Evolutionary conservation across 2,888 invertebrate genomes (phyloP).

Genomic region (Pocota personata): DNA sequence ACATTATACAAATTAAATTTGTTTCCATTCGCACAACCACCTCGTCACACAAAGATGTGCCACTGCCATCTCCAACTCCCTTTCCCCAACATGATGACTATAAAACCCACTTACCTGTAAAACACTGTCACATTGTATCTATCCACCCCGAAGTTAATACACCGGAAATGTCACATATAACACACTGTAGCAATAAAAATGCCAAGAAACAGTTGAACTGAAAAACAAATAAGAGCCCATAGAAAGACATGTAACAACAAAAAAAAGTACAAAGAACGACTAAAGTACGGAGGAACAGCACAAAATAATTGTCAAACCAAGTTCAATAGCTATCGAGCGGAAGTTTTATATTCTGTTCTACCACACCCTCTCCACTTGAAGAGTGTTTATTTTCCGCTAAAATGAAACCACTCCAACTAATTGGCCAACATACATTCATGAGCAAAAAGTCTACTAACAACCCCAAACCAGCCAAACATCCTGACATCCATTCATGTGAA

Average conservation of each 20-base stretch:
- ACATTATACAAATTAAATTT: constrained; percentile 63
- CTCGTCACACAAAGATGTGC: not conserved
- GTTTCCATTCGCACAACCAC: constrained; percentile 16
- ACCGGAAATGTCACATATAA: constrained; percentile 70
- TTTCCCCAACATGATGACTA: not conserved
- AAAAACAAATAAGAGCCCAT: constrained; percentile 38
- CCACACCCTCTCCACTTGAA: not conserved
- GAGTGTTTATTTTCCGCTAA: constrained; percentile 67
- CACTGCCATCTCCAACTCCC: not conserved
- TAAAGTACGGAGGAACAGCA: not conserved
- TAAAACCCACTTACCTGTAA: constrained; percentile 70
- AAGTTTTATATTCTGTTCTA: constrained; percentile 50
- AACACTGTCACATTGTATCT: constrained; percentile 67
- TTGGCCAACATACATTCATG: constrained; percentile 53
- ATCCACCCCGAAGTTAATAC: constrained; percentile 59
- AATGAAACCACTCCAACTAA: constrained; percentile 72
- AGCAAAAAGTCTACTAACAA: not conserved
- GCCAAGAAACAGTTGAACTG: constrained; percentile 66
- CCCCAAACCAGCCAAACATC: not conserved
- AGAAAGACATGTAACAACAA: not conserved
- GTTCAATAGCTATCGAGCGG: constrained; percentile 70
- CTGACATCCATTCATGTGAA: constrained; percentile 35
- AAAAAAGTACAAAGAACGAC: constrained; percentile 3
- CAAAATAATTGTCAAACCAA: constrained; percentile 68
- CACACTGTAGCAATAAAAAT: constrained; percentile 67